These are phyloP conservation scores for Montipora capitata DNA, from an alignment of 92 coral and sea anemone genomes.

Conservation along the genomic window DNA sequence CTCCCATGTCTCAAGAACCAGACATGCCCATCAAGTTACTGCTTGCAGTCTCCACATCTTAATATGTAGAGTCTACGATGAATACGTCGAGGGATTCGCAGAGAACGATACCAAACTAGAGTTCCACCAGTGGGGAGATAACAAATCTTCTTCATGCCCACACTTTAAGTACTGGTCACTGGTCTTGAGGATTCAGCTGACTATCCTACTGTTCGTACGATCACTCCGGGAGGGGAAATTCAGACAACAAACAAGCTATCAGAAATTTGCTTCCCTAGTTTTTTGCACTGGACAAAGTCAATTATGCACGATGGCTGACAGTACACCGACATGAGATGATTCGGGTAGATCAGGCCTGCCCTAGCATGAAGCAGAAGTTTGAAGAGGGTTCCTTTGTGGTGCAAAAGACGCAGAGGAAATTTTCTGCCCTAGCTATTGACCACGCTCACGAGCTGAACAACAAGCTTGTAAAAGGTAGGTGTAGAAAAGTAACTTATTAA, in stretches of 20 bases:
- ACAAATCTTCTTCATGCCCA: conserved; percentile 28
- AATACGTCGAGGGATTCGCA: conserved; percentile 7
- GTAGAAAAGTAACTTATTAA: no score
- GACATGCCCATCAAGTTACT: conserved; percentile 31
- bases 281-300: conserved; percentile 51
- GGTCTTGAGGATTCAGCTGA: conserved; percentile 36
- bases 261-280: conserved; percentile 49
- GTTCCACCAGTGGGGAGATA: conserved; percentile 33
- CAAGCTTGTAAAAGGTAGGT: conserved; percentile 52
- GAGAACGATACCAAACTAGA: conserved; percentile 32
- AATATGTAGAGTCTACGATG: conserved; percentile 50
- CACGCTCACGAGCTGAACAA: conserved; percentile 60
- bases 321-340: conserved; percentile 69
- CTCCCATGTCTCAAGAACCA: conserved; percentile 43
- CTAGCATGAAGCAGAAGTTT: conserved; percentile 43
- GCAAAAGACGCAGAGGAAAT: conserved; percentile 48
- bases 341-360: conserved; percentile 20
- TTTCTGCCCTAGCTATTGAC: conserved; percentile 55
- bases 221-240: conserved; percentile 46
- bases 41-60: conserved; percentile 47
- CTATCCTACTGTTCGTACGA: conserved; percentile 38
- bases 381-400: conserved; percentile 65
- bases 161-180: conserved; percentile 51
- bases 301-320: conserved; percentile 66
- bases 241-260: conserved; percentile 22